phyloP scores from a whole-genome alignment of 2,113 vertebrate genomes.

The Aleadryas rufinucha region DNA sequence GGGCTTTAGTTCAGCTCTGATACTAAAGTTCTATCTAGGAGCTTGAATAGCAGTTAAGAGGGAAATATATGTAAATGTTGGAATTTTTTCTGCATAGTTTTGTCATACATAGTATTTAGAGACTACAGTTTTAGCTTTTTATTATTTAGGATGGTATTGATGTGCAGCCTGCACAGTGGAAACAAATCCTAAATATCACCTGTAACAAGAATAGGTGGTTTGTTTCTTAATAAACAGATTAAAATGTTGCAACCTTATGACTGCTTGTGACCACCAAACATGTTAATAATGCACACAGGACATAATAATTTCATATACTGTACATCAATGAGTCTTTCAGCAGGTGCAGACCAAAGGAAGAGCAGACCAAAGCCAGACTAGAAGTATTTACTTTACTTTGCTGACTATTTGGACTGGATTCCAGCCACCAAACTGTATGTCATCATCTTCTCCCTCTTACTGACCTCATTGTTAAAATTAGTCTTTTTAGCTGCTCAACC shows the following conservation, averaged over 20 bases:
- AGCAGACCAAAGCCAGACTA: conserved; percentile 25
- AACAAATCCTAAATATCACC: background rate
- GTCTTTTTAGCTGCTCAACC: background rate
- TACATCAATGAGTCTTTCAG: conserved; percentile 38
- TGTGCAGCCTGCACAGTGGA: background rate
- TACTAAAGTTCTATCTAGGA: background rate
- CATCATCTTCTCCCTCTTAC: conserved; percentile 17
- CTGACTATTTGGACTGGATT: conserved; percentile 40
- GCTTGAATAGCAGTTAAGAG: background rate
- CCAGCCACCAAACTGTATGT: background rate
- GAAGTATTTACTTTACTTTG: conserved; percentile 18
- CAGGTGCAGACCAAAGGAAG: conserved; percentile 11
- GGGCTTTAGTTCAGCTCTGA: background rate
- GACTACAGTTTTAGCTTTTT: background rate
- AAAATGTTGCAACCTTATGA: background rate
- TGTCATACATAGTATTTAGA: background rate
- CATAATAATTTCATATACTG: background rate
- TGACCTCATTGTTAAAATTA: conserved; percentile 25
- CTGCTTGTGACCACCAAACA: background rate
- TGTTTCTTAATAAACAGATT: background rate
- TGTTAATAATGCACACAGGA: background rate
- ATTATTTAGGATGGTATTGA: background rate
- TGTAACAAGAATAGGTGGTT: background rate
- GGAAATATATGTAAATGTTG: background rate
- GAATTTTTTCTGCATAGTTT: background rate